These are phyloP conservation scores for Morpho achilles DNA, from an alignment of 2,888 invertebrate genomes.

Conservation along the genomic window DNA sequence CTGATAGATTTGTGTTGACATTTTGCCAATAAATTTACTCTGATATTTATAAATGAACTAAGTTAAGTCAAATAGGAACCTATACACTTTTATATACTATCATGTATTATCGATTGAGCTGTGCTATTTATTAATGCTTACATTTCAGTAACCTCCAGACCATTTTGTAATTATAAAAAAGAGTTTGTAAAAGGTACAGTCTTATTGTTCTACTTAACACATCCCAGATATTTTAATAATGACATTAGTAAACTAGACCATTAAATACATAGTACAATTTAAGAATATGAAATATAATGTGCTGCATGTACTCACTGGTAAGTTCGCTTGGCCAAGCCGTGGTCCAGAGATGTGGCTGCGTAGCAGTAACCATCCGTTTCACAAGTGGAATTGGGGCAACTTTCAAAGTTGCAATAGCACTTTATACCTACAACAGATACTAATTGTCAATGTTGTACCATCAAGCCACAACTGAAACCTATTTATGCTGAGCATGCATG, in stretches of 20 bases:
- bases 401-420: conserved; percentile 92
- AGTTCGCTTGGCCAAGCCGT: conserved; percentile 81
- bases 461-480: background rate
- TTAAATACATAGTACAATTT: conserved; percentile 1
- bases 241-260: background rate
- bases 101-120: conserved; percentile 16
- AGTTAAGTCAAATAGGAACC: conserved; percentile 31
- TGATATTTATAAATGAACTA: conserved; percentile 16
- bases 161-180: background rate
- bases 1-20: conserved; percentile 54
- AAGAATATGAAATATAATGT: too few relatives aligned
- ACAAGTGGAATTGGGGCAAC: conserved; percentile 87
- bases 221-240: conserved; percentile 9
- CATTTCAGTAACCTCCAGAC: too few relatives aligned
- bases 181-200: conserved; percentile 21
- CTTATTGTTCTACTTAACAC: conserved; percentile 7
- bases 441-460: background rate
- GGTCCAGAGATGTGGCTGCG: conserved; percentile 85
- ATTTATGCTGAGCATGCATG: background rate
- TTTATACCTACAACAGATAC: conserved; percentile 68
- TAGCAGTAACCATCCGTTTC: conserved; percentile 94
- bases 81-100: background rate
- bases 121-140: conserved; percentile 29
- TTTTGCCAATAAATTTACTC: conserved; percentile 50
- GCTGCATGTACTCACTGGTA: conserved; percentile 84